Conservation (phyloP, 2,113 vertebrate genomes). For the Lonchura striata region DNA sequence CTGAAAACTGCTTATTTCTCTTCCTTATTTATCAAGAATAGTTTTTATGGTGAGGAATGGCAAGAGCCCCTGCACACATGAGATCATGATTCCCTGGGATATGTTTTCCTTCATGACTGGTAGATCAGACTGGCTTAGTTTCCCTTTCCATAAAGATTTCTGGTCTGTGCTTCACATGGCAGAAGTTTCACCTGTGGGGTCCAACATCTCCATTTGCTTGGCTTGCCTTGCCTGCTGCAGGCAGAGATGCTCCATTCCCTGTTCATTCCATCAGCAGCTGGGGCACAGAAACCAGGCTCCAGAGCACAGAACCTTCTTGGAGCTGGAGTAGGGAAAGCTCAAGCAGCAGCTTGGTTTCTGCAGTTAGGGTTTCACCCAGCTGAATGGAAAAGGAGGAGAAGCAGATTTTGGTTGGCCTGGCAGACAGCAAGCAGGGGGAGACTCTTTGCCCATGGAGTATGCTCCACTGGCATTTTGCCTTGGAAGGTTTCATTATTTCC, state of each 20-base stretch:
- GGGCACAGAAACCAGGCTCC: background rate
- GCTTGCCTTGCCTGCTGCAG: background rate
- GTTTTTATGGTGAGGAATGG: background rate
- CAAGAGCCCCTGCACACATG: background rate
- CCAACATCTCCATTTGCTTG: background rate
- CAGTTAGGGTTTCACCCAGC: background rate
- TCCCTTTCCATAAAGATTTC: background rate
- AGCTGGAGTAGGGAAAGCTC: background rate
- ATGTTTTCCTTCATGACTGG: background rate
- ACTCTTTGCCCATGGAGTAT: background rate
- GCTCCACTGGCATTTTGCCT: background rate
- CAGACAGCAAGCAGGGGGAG: background rate
- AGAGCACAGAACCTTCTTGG: background rate
- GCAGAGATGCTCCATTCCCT: background rate
- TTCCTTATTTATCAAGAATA: background rate
- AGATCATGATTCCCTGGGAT: background rate
- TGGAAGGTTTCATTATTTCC: slow-evolving; percentile 3
- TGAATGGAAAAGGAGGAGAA: background rate
- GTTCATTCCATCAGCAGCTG: background rate
- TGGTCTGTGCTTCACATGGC: background rate
- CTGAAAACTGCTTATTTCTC: background rate
- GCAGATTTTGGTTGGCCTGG: background rate
- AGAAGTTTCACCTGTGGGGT: background rate
- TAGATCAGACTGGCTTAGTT: background rate
- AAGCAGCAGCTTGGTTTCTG: background rate